phyloP scores from a whole-genome alignment of 2,113 vertebrate species.

The Gasterosteus aculeatus region DNA sequence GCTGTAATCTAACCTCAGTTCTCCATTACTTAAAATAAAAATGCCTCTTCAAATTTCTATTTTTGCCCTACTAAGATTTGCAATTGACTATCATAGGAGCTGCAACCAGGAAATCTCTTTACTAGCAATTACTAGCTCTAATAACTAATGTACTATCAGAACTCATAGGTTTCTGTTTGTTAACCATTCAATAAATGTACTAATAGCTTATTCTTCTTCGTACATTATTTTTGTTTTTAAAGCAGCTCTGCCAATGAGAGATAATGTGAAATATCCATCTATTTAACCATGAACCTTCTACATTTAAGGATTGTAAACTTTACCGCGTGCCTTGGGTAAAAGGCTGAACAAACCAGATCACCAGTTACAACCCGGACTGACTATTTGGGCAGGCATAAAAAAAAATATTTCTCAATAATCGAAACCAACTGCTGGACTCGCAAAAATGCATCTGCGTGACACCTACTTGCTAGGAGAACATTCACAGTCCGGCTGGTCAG shows the following conservation, averaged over 20 bases:
- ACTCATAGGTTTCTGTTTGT: background rate
- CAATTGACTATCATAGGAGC: background rate
- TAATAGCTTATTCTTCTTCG: background rate
- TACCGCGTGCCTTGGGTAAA: background rate
- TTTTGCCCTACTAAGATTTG: background rate
- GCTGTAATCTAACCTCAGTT: background rate
- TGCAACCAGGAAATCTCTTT: background rate
- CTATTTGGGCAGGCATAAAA: too few relatives aligned
- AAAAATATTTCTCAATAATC: background rate
- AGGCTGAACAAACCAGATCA: background rate
- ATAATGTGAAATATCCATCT: background rate
- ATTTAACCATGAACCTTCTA: background rate
- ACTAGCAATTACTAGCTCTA: background rate
- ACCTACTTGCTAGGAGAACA: conserved; percentile 90
- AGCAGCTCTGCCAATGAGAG: background rate
- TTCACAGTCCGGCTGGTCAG: conserved; percentile 88
- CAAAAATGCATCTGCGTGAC: background rate
- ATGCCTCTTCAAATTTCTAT: background rate
- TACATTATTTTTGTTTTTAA: background rate
- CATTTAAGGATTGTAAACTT: background rate
- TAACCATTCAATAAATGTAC: background rate
- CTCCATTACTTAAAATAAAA: background rate
- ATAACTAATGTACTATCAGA: background rate
- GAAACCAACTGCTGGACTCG: background rate
- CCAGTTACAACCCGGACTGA: background rate